A percentile compares a stretch with the other conserved stretches of the same genome.
Evolutionary conservation across 2,888 invertebrate species (phyloP).

Genomic region (Escarpia spicata): DNA sequence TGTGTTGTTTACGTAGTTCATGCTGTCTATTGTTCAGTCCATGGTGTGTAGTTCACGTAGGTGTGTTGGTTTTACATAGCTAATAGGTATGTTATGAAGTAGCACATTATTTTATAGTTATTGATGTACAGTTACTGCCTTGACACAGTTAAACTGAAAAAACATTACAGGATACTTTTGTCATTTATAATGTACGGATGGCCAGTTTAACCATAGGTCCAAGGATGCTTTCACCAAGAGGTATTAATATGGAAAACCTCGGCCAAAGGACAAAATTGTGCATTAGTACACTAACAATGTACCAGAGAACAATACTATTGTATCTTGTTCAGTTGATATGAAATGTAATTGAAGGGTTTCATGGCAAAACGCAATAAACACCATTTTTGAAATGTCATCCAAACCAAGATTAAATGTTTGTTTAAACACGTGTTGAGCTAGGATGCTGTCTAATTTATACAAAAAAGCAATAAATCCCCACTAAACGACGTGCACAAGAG

Average conservation of each 20-base stretch:
- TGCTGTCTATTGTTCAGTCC: too few species aligned
- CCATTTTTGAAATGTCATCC: too few species aligned
- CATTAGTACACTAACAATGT: neutral
- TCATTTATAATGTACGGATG: neutral
- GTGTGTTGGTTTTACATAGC: too few species aligned
- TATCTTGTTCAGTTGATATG: neutral
- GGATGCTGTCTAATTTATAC: too few species aligned
- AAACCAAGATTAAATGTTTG: too few species aligned
- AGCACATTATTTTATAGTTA: neutral
- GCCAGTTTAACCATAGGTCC: neutral
- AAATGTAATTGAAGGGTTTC: neutral
- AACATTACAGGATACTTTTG: neutral
- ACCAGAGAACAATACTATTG: conserved; percentile 9
- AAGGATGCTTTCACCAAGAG: neutral
- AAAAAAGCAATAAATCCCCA: too few species aligned
- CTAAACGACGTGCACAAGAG: too few species aligned
- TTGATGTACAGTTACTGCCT: neutral
- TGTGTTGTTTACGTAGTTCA: too few species aligned
- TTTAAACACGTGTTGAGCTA: too few species aligned
- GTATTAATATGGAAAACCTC: neutral
- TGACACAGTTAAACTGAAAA: neutral
- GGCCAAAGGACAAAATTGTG: neutral
- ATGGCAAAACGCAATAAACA: too few species aligned
- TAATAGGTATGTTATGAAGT: neutral
- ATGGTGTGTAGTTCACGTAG: too few species aligned